Conservation (phyloP, 2,888 invertebrate species). For the Shargacucullia verbasci region DNA sequence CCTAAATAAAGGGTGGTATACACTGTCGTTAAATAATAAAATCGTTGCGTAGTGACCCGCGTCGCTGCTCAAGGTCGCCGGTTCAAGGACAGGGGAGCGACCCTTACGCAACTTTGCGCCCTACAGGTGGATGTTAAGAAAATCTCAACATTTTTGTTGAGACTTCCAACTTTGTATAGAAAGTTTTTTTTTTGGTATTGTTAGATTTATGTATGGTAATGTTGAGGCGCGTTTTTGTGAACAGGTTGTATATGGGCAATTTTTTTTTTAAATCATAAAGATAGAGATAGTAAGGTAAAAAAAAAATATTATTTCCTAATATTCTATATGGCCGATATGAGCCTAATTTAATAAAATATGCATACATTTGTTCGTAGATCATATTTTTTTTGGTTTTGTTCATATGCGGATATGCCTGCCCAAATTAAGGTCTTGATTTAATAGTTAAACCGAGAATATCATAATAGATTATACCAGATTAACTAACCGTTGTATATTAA, state of each 20-base stretch:
- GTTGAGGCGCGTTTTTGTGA: background rate
- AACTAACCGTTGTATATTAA: background rate
- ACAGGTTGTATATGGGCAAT: background rate
- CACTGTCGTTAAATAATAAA: constrained; percentile 60
- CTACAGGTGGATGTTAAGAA: constrained; percentile 68
- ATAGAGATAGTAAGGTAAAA: too few relatives aligned
- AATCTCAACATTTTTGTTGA: constrained; percentile 36
- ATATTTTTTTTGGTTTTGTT: too few relatives aligned
- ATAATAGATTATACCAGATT: too few relatives aligned
- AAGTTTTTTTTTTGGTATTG: constrained; percentile 16
- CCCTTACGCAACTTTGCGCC: constrained; percentile 63
- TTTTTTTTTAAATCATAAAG: too few relatives aligned
- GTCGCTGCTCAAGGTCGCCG: constrained; percentile 64
- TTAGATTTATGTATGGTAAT: constrained; percentile 8
- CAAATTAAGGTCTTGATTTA: background rate
- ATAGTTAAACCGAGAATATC: background rate
- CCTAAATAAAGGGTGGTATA: constrained; percentile 60
- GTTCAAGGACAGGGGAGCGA: constrained; percentile 76
- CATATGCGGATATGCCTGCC: too few relatives aligned
- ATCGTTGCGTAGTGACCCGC: constrained; percentile 75
- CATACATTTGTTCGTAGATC: too few relatives aligned
- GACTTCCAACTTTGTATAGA: constrained; percentile 22
- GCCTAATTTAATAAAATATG: too few relatives aligned
- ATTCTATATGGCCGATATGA: too few relatives aligned
- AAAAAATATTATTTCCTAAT: too few relatives aligned